Conservation (phyloP, 2,888 invertebrate genomes). For the Ectropis crepuscularia region DNA sequence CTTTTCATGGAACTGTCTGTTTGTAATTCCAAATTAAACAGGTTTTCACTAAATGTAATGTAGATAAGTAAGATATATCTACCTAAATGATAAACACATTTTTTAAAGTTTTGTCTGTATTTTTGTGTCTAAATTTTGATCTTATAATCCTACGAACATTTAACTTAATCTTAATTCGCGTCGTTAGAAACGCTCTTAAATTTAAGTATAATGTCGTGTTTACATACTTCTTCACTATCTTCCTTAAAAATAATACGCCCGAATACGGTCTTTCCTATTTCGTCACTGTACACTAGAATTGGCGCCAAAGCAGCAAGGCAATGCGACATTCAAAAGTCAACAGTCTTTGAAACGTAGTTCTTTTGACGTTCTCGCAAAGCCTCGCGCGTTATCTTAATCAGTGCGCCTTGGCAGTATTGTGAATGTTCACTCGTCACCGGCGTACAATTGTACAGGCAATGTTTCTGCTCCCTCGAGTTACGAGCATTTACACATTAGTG, state of each 20-base stretch:
- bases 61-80: no score
- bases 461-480: slow-evolving; percentile 67
- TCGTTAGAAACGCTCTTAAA: no score
- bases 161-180: no score
- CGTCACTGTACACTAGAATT: slow-evolving; percentile 14
- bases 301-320: slow-evolving; percentile 39
- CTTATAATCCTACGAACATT: no score
- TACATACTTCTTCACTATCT: no score
- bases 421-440: slow-evolving; percentile 61
- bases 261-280: slow-evolving; percentile 3
- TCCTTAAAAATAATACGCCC: neutral
- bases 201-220: no score
- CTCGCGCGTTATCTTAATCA: slow-evolving; percentile 75
- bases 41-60: no score
- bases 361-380: slow-evolving; percentile 59
- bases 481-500: slow-evolving; percentile 27
- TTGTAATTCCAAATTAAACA: no score
- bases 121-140: no score
- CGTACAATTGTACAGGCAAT: slow-evolving; percentile 59
- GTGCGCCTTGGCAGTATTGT: slow-evolving; percentile 67
- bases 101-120: no score
- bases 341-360: slow-evolving; percentile 59
- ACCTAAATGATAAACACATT: no score
- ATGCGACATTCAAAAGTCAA: slow-evolving; percentile 59
- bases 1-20: no score